Evolutionary conservation across 2,113 vertebrate species (phyloP).

Genomic region (Xiphophorus couchianus): DNA sequence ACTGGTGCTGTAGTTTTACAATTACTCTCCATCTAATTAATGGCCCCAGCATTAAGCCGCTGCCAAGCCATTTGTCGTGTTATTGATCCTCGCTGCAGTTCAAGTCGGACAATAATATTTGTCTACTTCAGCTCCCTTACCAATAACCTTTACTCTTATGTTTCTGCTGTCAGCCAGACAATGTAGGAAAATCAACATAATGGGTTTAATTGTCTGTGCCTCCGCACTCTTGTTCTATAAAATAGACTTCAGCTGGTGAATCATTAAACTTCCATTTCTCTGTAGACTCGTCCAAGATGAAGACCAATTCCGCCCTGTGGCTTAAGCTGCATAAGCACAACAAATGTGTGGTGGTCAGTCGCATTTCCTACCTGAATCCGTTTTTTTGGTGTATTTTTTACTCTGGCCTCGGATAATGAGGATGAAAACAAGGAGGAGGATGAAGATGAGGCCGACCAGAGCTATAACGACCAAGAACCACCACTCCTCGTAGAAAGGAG

Average conservation of each 20-base stretch:
- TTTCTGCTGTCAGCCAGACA: slow-evolving; percentile 51
- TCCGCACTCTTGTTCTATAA: slow-evolving; percentile 25
- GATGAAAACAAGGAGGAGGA: slow-evolving; percentile 93
- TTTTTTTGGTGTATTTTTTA: slow-evolving; percentile 96
- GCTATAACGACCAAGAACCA: slow-evolving; percentile 98
- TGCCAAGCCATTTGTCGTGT: slow-evolving; percentile 62
- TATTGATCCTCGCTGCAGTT: slow-evolving; percentile 67
- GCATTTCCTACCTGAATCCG: slow-evolving; percentile 86
- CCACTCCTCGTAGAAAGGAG: slow-evolving; percentile 97
- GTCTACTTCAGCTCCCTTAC: slow-evolving; percentile 39
- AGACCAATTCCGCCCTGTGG: slow-evolving; percentile 24
- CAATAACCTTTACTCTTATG: slow-evolving; percentile 48
- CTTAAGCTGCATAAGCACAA: slow-evolving; percentile 12
- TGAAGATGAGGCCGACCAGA: slow-evolving; percentile 96
- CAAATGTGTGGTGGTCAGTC: not conserved
- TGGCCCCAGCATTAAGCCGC: slow-evolving; percentile 55
- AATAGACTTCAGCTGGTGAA: slow-evolving; percentile 19
- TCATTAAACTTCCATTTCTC: slow-evolving; percentile 53
- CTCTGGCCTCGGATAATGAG: slow-evolving; percentile 97
- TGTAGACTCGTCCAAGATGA: slow-evolving; percentile 26
- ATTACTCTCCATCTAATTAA: slow-evolving; percentile 64
- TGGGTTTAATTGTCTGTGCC: slow-evolving; percentile 56
- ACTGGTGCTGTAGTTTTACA: slow-evolving; percentile 54
- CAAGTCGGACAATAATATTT: slow-evolving; percentile 66
- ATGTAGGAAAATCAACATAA: slow-evolving; percentile 31